These are phyloP conservation scores for Excalfactoria chinensis DNA, from an alignment of 2,113 vertebrate species.

Conservation along the genomic window DNA sequence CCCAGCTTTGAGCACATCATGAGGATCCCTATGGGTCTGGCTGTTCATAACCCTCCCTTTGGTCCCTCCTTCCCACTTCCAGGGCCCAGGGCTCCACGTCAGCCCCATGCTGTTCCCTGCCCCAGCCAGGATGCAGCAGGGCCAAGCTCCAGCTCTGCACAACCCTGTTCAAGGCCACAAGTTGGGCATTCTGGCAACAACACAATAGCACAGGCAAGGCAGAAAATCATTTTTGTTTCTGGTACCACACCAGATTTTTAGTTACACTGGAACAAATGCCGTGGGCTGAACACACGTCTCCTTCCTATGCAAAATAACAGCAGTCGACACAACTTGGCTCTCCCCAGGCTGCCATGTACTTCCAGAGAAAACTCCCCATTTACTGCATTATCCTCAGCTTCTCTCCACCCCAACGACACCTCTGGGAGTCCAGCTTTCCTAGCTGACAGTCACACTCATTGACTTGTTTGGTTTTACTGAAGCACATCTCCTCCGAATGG, in stretches of 20 bases:
- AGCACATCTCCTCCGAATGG: neutral
- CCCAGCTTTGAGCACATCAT: neutral
- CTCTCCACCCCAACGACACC: neutral
- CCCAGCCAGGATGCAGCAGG: neutral
- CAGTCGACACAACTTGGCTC: neutral
- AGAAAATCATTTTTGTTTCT: neutral
- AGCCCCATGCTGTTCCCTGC: neutral
- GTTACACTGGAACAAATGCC: neutral
- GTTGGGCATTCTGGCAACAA: neutral
- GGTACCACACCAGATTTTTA: neutral
- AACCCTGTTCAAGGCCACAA: neutral
- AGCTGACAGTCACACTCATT: neutral
- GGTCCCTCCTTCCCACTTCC: neutral
- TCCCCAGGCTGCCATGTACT: neutral
- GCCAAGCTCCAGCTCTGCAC: neutral
- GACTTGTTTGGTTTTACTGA: slow-evolving; percentile 18
- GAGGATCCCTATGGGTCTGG: neutral
- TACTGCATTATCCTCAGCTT: slow-evolving; percentile 10
- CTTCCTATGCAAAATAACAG: neutral
- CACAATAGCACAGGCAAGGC: neutral
- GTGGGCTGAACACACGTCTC: neutral
- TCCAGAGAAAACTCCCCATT: slow-evolving; percentile 20
- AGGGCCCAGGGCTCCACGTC: fast-evolving
- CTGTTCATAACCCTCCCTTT: neutral
- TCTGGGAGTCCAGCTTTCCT: slow-evolving; percentile 2